Conservation (phyloP, 2,888 invertebrate species). For the Cephus spinipes region DNA sequence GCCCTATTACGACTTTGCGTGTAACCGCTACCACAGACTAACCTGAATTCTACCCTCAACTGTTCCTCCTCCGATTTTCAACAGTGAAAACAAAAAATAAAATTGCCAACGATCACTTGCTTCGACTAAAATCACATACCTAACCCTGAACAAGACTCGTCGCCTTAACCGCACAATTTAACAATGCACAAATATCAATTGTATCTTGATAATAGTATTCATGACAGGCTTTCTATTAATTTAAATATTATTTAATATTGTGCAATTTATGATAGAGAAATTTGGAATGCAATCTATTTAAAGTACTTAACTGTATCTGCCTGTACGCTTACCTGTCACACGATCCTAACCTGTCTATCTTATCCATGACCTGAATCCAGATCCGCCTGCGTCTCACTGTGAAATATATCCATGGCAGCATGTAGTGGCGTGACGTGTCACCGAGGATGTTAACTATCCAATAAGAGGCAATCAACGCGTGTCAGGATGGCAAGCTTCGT, state of each 20-base stretch:
- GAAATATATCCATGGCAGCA: conserved; percentile 26
- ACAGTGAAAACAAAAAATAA: background rate
- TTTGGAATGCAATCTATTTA: background rate
- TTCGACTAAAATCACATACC: background rate
- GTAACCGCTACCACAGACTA: conserved; percentile 25
- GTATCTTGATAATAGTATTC: background rate
- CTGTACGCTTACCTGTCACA: background rate
- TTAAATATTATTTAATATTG: background rate
- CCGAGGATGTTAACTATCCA: conserved; percentile 66
- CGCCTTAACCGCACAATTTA: background rate
- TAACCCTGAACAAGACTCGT: background rate
- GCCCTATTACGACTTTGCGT: conserved; percentile 50
- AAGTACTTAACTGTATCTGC: background rate
- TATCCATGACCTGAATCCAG: background rate
- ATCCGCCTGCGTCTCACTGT: background rate
- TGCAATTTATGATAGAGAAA: background rate
- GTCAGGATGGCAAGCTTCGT: conserved; percentile 55
- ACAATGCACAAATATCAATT: background rate
- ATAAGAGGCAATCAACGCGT: conserved; percentile 70
- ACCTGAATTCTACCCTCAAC: background rate
- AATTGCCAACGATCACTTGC: background rate
- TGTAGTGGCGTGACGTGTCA: conserved; percentile 38
- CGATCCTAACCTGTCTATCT: background rate
- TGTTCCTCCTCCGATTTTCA: background rate
- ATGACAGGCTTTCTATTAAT: background rate